phyloP scores from a whole-genome alignment of 2,113 vertebrate genomes.

The Pterocles orientalis region DNA sequence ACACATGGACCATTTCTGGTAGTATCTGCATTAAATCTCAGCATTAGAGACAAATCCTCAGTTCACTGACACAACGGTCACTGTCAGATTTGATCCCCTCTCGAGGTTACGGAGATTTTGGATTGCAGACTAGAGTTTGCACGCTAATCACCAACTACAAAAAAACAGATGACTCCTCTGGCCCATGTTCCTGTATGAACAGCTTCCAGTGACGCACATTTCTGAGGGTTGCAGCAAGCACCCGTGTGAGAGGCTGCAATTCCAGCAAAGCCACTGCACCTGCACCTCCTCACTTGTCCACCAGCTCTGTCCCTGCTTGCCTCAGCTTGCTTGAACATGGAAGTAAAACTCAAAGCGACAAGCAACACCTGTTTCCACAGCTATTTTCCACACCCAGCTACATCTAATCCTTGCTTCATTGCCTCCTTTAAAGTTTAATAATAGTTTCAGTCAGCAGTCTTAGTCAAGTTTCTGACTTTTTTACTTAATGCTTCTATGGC shows the following conservation, averaged over 20 bases:
- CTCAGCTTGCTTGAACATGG: neutral
- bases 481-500: neutral
- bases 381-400: slow-evolving; percentile 38
- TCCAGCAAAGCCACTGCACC: neutral
- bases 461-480: slow-evolving; percentile 17
- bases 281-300: neutral
- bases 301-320: neutral
- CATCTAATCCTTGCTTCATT: slow-evolving; percentile 30
- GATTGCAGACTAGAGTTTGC: neutral
- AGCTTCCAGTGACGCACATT: accelerated
- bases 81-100: neutral
- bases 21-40: neutral
- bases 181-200: neutral
- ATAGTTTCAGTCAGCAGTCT: neutral
- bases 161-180: neutral
- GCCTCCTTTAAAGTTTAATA: slow-evolving; percentile 28
- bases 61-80: neutral
- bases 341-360: slow-evolving; percentile 44
- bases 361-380: slow-evolving; percentile 43
- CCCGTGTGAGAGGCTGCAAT: accelerated
- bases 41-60: neutral
- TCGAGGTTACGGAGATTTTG: neutral
- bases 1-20: neutral
- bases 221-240: neutral
- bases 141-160: accelerated